Evolutionary conservation across 2,113 vertebrate species (phyloP).

Genomic region (Lamprologus sp.): DNA sequence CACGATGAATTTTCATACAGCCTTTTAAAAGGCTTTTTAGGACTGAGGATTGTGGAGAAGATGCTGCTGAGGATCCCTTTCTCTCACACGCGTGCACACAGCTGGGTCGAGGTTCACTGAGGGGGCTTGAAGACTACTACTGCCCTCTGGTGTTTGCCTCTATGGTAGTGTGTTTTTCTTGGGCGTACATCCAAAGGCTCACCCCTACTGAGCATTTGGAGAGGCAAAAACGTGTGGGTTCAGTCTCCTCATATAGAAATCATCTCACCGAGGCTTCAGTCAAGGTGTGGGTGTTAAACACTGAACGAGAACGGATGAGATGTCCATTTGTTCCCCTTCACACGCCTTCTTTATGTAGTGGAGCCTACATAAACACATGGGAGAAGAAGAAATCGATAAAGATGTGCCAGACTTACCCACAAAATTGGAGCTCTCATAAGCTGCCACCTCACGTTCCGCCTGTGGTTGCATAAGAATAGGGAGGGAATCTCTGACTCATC

Average conservation of each 20-base stretch:
- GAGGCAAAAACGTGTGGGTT: slow-evolving; percentile 32
- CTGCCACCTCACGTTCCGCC: slow-evolving; percentile 29
- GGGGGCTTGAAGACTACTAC: slow-evolving; percentile 44
- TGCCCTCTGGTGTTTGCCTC: slow-evolving; percentile 51
- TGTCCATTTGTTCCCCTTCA: background rate
- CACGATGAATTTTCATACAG: slow-evolving; percentile 48
- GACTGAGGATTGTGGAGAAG: slow-evolving; percentile 47
- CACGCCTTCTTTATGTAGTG: background rate
- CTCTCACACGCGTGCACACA: background rate
- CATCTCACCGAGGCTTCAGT: background rate
- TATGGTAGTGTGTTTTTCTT: background rate
- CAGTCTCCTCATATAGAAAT: slow-evolving; percentile 22
- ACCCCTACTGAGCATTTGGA: slow-evolving; percentile 19
- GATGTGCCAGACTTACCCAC: slow-evolving; percentile 45
- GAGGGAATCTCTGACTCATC: slow-evolving; percentile 52
- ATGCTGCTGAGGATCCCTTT: slow-evolving; percentile 37
- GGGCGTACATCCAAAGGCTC: background rate
- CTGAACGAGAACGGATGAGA: slow-evolving; percentile 13
- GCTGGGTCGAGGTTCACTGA: slow-evolving; percentile 12
- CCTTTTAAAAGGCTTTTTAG: slow-evolving; percentile 47
- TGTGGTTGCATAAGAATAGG: slow-evolving; percentile 39
- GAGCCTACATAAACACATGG: slow-evolving; percentile 45
- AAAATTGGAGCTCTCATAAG: background rate
- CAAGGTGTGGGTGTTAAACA: slow-evolving; percentile 35
- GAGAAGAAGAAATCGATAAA: slow-evolving; percentile 56